These are phyloP conservation scores for Teleiodes luculella DNA, from an alignment of 2,888 invertebrate species.

Conservation along the genomic window DNA sequence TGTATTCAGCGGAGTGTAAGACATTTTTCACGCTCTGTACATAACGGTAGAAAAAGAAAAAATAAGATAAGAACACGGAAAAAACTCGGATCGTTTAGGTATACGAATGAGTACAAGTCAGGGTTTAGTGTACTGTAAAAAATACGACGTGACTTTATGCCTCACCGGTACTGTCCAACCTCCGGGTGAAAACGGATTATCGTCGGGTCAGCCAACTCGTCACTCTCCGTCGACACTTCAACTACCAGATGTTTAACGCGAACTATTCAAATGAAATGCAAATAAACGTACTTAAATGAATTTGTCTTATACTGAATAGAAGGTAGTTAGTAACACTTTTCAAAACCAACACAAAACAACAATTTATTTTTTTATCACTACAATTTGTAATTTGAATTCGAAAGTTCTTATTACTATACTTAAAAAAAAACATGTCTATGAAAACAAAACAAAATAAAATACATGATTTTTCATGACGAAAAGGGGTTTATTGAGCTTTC, in stretches of 20 bases:
- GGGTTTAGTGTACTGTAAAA: constrained; percentile 13
- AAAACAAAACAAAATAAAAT: no score
- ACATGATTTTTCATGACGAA: no score
- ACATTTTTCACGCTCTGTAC: constrained; percentile 41
- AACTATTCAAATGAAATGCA: no score
- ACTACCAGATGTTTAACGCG: background rate
- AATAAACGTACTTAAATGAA: no score
- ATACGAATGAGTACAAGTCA: constrained; percentile 10
- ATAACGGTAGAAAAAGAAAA: constrained; percentile 35
- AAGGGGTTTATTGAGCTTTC: no score
- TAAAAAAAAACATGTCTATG: no score
- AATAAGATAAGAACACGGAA: constrained; percentile 19
- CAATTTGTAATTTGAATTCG: no score
- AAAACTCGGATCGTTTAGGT: constrained; percentile 6
- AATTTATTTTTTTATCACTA: no score
- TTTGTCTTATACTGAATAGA: no score
- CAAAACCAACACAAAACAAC: no score
- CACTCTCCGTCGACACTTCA: background rate
- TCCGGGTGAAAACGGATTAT: background rate
- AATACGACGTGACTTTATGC: constrained; percentile 4
- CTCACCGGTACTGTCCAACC: background rate
- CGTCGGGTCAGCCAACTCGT: background rate
- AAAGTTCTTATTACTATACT: no score
- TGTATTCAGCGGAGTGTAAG: constrained; percentile 38
- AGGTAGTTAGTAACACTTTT: no score